Evolutionary conservation across 2,113 vertebrate genomes (phyloP).

Genomic region (Lepisosteus oculatus): DNA sequence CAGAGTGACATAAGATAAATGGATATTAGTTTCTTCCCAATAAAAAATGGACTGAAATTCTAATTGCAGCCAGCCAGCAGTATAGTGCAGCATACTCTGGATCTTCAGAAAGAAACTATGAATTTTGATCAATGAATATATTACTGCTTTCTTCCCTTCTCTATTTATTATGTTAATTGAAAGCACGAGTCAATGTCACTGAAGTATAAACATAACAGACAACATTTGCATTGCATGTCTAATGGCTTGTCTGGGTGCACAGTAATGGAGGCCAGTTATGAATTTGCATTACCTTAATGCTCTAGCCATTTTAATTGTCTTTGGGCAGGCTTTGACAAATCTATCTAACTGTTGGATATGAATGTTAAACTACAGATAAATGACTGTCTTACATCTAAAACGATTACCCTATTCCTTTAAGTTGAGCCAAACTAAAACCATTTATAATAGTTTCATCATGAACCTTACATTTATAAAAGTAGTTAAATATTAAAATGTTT

Average conservation of each 20-base stretch:
- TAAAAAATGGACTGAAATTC: slow-evolving; percentile 1
- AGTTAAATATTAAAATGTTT: neutral
- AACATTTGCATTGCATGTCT: slow-evolving; percentile 12
- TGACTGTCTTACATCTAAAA: neutral
- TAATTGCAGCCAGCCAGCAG: neutral
- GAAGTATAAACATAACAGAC: slow-evolving; percentile 9
- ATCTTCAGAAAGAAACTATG: neutral
- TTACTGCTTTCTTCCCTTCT: slow-evolving; percentile 2
- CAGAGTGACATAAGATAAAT: neutral
- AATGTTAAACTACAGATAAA: slow-evolving; percentile 1
- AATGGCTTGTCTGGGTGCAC: slow-evolving; percentile 10
- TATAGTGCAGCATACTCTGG: neutral
- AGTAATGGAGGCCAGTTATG: slow-evolving; percentile 7
- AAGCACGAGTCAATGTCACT: slow-evolving; percentile 11
- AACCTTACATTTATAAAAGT: neutral
- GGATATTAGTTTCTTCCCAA: neutral
- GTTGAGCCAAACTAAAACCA: neutral
- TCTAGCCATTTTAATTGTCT: slow-evolving; percentile 1
- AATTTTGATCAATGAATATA: slow-evolving; percentile 10
- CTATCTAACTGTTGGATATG: neutral
- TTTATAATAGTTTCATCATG: neutral
- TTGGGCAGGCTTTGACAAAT: slow-evolving; percentile 2
- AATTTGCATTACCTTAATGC: slow-evolving; percentile 9
- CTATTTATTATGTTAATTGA: slow-evolving; percentile 9
- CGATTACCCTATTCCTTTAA: neutral